These are phyloP conservation scores for Diuraphis noxia DNA, from an alignment of 1,140 invertebrate genomes.

Conservation along the genomic window DNA sequence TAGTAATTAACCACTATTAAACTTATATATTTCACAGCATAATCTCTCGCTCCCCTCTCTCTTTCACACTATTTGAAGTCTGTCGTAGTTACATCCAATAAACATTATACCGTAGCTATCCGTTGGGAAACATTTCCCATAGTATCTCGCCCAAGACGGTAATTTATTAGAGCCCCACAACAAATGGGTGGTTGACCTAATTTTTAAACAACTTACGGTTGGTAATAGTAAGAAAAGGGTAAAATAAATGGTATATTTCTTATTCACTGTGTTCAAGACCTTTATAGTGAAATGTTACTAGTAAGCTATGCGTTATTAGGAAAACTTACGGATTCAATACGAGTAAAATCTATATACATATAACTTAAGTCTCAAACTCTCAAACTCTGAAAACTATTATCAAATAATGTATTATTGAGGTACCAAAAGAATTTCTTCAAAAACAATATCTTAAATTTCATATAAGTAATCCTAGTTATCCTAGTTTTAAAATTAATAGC, in stretches of 20 bases:
- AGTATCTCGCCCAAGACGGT: neutral
- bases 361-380: neutral
- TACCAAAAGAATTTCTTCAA: neutral
- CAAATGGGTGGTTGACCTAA: conserved; percentile 20
- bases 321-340: neutral
- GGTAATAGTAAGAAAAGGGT: neutral
- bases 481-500: neutral
- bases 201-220: neutral
- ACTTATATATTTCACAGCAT: neutral
- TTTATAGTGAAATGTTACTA: neutral
- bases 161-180: neutral
- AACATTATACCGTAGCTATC: neutral
- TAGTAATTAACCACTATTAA: neutral
- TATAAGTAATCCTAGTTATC: neutral
- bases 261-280: neutral
- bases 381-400: neutral
- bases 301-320: neutral
- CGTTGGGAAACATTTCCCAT: conserved; percentile 2
- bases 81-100: conserved; percentile 1
- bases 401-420: neutral
- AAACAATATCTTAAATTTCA: neutral
- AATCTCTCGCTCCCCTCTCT: neutral
- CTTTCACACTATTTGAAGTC: neutral
- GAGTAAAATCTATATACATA: neutral
- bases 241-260: neutral